These are phyloP conservation scores for Protaetia brevitarsis DNA, from an alignment of 1,140 invertebrate species.

Conservation along the genomic window DNA sequence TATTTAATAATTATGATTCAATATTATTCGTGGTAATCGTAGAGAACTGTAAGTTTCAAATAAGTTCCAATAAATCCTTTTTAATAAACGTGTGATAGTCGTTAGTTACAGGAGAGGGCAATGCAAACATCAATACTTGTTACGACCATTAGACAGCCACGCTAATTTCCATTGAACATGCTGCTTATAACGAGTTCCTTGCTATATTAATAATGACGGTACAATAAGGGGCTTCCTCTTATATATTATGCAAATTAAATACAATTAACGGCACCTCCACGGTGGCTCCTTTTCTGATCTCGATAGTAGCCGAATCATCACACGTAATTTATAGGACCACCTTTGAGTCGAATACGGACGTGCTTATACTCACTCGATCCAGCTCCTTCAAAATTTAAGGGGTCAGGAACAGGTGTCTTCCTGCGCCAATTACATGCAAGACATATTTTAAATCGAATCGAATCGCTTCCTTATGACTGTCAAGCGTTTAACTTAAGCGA, in stretches of 20 bases:
- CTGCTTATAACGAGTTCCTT: background rate
- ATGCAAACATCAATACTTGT: too few relatives aligned
- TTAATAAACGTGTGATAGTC: too few relatives aligned
- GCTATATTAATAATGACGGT: background rate
- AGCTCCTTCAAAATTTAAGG: background rate
- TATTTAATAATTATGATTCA: too few relatives aligned
- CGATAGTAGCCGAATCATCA: constrained; percentile 11
- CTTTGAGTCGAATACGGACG: background rate
- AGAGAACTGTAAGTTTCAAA: too few relatives aligned
- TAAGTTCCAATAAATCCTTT: too few relatives aligned
- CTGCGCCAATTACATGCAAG: background rate
- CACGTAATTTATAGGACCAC: constrained; percentile 9
- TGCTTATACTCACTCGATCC: background rate
- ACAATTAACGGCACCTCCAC: background rate
- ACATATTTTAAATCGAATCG: background rate
- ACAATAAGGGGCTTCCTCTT: background rate
- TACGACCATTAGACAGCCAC: too few relatives aligned
- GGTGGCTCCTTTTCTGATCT: background rate
- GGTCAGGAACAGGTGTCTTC: constrained; percentile 7
- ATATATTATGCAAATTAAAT: constrained; percentile 10
- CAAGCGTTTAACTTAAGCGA: too few relatives aligned
- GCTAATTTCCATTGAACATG: background rate
- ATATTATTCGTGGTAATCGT: too few relatives aligned
- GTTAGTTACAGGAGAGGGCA: too few relatives aligned
- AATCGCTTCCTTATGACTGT: too few relatives aligned